Evolutionary conservation across 2,888 invertebrate species (phyloP).

Genomic region (Epirrhoe tristata): DNA sequence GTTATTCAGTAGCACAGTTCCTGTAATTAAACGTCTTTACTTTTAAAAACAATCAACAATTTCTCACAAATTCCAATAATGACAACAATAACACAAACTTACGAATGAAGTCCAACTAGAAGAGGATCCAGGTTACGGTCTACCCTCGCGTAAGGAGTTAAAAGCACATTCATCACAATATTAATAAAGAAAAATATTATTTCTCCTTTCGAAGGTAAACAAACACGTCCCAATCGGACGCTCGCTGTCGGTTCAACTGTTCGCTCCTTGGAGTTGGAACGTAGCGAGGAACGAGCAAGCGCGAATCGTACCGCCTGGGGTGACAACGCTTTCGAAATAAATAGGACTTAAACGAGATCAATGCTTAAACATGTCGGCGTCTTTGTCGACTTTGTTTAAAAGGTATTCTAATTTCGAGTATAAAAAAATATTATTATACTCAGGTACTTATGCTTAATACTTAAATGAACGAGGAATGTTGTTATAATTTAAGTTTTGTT

Average conservation of each 20-base stretch:
- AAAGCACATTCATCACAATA: slow-evolving; percentile 55
- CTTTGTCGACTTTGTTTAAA: too few species aligned
- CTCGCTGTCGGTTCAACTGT: slow-evolving; percentile 4
- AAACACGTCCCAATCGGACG: slow-evolving; percentile 16
- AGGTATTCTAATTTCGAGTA: too few species aligned
- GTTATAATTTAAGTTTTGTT: too few species aligned
- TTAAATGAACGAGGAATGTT: too few species aligned
- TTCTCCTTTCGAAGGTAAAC: slow-evolving; percentile 15
- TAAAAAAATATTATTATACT: too few species aligned
- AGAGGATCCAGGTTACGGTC: slow-evolving; percentile 52
- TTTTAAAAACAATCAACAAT: too few species aligned
- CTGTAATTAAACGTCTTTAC: too few species aligned
- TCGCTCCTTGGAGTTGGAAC: slow-evolving; percentile 11
- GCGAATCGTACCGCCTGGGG: slow-evolving; percentile 10
- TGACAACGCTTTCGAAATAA: slow-evolving; percentile 6
- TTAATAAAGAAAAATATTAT: slow-evolving; percentile 12
- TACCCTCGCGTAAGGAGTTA: slow-evolving; percentile 55
- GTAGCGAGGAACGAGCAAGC: slow-evolving; percentile 15
- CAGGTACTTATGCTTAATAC: too few species aligned
- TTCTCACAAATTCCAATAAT: background rate
- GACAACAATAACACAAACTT: slow-evolving; percentile 40
- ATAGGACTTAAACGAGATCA: too few species aligned
- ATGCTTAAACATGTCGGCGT: too few species aligned
- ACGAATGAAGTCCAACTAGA: slow-evolving; percentile 55
- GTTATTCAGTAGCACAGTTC: too few species aligned